Evolutionary conservation across 2,888 invertebrate species (phyloP).

Genomic region (Ommatoiulus sabulosus): DNA sequence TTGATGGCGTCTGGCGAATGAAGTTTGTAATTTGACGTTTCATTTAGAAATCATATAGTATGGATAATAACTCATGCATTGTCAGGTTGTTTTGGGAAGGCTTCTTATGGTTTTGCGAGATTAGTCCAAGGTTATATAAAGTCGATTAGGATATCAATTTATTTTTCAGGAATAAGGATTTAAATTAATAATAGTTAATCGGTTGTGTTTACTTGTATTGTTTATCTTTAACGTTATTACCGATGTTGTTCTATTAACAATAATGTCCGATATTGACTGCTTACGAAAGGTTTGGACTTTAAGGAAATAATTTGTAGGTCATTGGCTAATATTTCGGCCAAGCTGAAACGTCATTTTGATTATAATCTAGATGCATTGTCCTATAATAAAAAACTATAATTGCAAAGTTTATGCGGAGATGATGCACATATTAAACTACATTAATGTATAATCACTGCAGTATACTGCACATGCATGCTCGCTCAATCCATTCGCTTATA

Average conservation of each 20-base stretch:
- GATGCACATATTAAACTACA: too few species aligned
- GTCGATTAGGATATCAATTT: background rate
- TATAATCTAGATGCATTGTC: background rate
- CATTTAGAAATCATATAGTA: background rate
- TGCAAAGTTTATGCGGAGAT: background rate
- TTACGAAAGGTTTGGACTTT: background rate
- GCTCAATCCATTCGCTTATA: too few species aligned
- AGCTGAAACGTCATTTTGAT: background rate
- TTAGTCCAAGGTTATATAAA: background rate
- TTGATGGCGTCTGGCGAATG: background rate
- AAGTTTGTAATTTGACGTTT: background rate
- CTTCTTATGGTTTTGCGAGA: background rate
- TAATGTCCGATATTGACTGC: background rate
- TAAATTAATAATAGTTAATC: background rate
- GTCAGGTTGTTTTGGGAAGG: background rate
- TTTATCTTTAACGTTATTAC: background rate
- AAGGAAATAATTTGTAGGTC: conserved; percentile 34
- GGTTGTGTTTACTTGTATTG: background rate
- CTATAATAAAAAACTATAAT: background rate
- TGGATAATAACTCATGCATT: background rate
- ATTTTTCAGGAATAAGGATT: background rate
- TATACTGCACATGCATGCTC: too few species aligned
- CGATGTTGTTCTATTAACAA: background rate
- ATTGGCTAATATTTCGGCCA: background rate
- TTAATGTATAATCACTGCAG: too few species aligned